Evolutionary conservation across 2,113 vertebrate species (phyloP).

Genomic region (Pyxicephalus adspersus): DNA sequence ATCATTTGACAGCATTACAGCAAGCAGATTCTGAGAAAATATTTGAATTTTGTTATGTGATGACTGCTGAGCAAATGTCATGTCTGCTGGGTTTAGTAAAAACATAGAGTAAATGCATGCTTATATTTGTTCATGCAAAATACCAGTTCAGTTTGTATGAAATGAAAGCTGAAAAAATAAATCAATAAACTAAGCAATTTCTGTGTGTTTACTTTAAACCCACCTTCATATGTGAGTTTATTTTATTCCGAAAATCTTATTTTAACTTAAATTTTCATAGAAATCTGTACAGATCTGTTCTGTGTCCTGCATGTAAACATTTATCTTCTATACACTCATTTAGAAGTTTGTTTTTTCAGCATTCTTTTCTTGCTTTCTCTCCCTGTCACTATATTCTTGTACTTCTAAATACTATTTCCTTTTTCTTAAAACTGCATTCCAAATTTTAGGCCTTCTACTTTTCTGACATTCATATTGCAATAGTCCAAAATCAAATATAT

Average conservation of each 20-base stretch:
- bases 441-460: too few species aligned
- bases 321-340: too few species aligned
- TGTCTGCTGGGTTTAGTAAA: not conserved
- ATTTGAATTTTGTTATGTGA: conserved; percentile 21
- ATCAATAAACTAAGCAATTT: not conserved
- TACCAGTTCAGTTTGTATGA: not conserved
- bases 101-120: conserved; percentile 4
- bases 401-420: too few species aligned
- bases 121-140: conserved; percentile 4
- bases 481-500: too few species aligned
- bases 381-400: too few species aligned
- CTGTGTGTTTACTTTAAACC: not conserved
- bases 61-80: conserved; percentile 1
- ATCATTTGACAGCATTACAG: conserved; percentile 27
- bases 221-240: not conserved
- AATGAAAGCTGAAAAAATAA: not conserved
- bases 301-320: too few species aligned
- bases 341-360: too few species aligned
- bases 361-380: too few species aligned
- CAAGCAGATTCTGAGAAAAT: conserved; percentile 32
- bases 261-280: too few species aligned
- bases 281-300: too few species aligned
- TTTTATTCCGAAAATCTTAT: not conserved
- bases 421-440: too few species aligned
- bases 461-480: too few species aligned